A percentile compares a stretch with the other conserved stretches of the same genome.
phyloP scores from a whole-genome alignment of 2,113 vertebrate genomes.

The Otus sunia region DNA sequence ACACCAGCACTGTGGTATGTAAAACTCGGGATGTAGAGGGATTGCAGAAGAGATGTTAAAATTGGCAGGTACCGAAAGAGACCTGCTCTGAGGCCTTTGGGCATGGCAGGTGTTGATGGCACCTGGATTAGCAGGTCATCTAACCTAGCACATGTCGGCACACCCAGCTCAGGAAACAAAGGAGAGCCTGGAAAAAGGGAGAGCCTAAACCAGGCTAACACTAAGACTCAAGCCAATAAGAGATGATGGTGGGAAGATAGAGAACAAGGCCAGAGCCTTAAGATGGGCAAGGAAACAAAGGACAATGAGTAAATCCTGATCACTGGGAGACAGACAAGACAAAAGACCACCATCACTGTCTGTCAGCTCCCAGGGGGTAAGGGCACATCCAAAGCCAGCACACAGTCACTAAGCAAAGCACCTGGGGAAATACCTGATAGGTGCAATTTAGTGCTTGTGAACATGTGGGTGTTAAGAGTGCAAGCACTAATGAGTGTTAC shows the following conservation, averaged over 20 bases:
- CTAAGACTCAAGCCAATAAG: neutral
- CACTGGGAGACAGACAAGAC: neutral
- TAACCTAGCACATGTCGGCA: neutral
- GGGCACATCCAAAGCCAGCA: neutral
- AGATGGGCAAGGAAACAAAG: neutral
- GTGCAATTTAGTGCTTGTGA: neutral
- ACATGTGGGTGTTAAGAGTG: neutral
- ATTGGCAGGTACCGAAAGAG: neutral
- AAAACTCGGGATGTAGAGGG: neutral
- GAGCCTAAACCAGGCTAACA: neutral
- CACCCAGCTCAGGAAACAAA: constrained; percentile 9
- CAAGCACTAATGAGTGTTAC: neutral
- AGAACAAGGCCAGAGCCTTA: neutral
- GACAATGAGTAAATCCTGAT: neutral
- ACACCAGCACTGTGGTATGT: neutral
- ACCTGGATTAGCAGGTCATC: neutral
- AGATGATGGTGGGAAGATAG: neutral
- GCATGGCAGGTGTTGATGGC: neutral
- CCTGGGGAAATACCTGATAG: neutral
- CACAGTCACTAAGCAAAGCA: neutral
- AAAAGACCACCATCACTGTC: neutral
- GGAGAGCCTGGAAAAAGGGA: neutral
- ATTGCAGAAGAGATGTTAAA: neutral
- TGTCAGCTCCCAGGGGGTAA: neutral
- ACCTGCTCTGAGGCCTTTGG: neutral